Percentiles rank a stretch among this genome's conserved stretches.
These are phyloP conservation scores for Tortricodes alternella DNA, from an alignment of 2,888 invertebrate genomes.

Conservation along the genomic window DNA sequence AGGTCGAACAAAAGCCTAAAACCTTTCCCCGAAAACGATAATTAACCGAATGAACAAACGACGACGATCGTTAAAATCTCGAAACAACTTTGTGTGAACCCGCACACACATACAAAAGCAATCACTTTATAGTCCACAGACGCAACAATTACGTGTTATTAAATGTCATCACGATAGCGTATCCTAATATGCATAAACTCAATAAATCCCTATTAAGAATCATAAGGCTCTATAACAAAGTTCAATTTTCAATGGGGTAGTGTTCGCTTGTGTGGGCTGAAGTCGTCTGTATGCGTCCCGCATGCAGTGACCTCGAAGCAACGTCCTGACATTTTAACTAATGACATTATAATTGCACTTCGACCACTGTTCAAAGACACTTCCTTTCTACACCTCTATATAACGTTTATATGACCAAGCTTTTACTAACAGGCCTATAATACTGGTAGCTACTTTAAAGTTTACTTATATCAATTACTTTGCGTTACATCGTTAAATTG, in stretches of 20 bases:
- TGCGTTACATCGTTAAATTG: slow-evolving; percentile 33
- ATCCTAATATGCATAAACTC: slow-evolving; percentile 33
- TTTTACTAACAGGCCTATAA: background rate
- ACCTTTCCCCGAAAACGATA: slow-evolving; percentile 7
- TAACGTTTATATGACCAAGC: background rate
- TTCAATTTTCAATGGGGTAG: background rate
- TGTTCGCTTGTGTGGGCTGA: slow-evolving; percentile 17
- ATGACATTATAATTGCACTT: slow-evolving; percentile 58
- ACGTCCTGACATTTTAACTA: slow-evolving; percentile 59
- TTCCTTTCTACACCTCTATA: slow-evolving; percentile 23
- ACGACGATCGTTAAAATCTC: slow-evolving; percentile 13
- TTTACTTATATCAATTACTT: slow-evolving; percentile 47
- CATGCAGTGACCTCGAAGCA: slow-evolving; percentile 47
- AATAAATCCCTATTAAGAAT: background rate
- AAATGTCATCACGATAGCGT: slow-evolving; percentile 31
- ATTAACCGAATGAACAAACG: slow-evolving; percentile 11
- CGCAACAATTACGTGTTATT: slow-evolving; percentile 23
- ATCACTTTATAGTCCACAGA: slow-evolving; percentile 15
- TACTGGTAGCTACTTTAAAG: slow-evolving; percentile 27
- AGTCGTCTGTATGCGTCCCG: slow-evolving; percentile 36
- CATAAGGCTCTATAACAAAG: background rate
- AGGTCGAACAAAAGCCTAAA: slow-evolving; percentile 7
- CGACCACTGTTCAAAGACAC: slow-evolving; percentile 38
- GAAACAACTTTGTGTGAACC: slow-evolving; percentile 21
- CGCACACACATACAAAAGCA: slow-evolving; percentile 21